Evolutionary conservation across 2,797 vertebrate species (phyloP), one percentile per base, ranked within the genome.

Genomic region (Sebastes baramenuke): DNA sequence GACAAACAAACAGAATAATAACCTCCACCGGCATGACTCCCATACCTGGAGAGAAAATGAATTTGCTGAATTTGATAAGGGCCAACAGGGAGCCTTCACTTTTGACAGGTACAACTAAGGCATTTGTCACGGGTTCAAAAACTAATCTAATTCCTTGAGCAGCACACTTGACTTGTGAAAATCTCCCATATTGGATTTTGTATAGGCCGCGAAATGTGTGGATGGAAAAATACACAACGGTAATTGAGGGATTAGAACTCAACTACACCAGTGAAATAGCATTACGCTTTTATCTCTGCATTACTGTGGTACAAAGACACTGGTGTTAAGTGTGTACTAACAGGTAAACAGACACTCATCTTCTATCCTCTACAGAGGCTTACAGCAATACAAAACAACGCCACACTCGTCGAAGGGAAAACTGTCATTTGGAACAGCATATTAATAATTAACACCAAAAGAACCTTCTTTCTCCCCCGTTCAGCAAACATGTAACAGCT

Each of bases 1-100:
- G 93, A 93, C 93, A 95, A 96, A 95, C 94, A 96, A 96, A 95
- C 93, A 94, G 90, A 94, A 95, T 95, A 94, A 95, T 96, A 94
- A 95, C 90, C 87, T 87, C 82, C 75, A 83, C 81, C 89, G 80
- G 92, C 93, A 91, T 83, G 92, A 91, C 91, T 93, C 92, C 88
- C 75, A 85, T 94, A 92, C 92, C 92, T 94, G 87, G 80, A 92
- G 92, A 91, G 93, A 95, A 95, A 95, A 95, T 95, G 88, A 95
- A 95, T 95, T 95, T 71, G 72, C 80, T 62, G 93, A 94, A 95
- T 96, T 95, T 95, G 95, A 96, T 96, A 95, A 95, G 94, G 94
- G 92, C 90, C 94, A 95, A 94, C 93, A 85, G 95, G 95, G 95
- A 96, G 95, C 91, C 93, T 90, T 96, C 94, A 95, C 92, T 94